Percentiles rank a stretch among this genome's conserved stretches.
Evolutionary conservation across 2,888 invertebrate species (phyloP).

Genomic region (Netelia melanura): DNA sequence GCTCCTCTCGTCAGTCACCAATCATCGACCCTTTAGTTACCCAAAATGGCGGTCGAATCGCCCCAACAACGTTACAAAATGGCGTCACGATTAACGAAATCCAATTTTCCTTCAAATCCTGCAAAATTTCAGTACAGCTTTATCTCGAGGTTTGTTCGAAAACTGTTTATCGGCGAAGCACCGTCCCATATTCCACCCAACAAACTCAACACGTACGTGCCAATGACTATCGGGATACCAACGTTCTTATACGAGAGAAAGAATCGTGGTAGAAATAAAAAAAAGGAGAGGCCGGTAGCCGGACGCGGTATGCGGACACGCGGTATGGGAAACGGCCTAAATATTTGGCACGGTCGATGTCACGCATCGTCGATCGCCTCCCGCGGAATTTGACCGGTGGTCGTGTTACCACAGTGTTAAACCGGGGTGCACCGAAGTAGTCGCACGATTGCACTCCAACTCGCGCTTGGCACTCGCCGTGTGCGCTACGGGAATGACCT

Average conservation of each 20-base stretch:
- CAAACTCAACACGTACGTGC: not conserved
- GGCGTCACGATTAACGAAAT: no score
- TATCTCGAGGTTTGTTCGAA: no score
- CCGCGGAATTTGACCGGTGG: constrained; percentile 64
- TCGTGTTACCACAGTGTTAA: constrained; percentile 37
- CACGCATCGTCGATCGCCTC: constrained; percentile 65
- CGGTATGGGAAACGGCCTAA: constrained; percentile 70
- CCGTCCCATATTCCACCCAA: not conserved
- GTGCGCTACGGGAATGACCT: constrained; percentile 46
- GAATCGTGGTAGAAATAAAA: constrained; percentile 14
- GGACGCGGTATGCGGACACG: constrained; percentile 71
- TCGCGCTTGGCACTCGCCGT: constrained; percentile 35
- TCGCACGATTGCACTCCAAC: constrained; percentile 44
- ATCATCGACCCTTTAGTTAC: no score
- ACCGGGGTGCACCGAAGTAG: constrained; percentile 26
- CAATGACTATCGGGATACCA: constrained; percentile 8
- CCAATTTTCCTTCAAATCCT: no score
- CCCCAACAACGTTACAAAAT: no score
- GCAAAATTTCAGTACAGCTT: no score
- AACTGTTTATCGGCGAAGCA: no score
- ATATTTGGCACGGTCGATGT: constrained; percentile 73
- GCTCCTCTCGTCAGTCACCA: no score
- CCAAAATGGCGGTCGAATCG: no score
- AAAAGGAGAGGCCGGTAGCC: constrained; percentile 66
- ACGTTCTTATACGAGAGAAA: constrained; percentile 1